These are phyloP conservation scores for Zaprionus bogoriensis DNA, from an alignment of 2,888 invertebrate genomes.

Conservation along the genomic window DNA sequence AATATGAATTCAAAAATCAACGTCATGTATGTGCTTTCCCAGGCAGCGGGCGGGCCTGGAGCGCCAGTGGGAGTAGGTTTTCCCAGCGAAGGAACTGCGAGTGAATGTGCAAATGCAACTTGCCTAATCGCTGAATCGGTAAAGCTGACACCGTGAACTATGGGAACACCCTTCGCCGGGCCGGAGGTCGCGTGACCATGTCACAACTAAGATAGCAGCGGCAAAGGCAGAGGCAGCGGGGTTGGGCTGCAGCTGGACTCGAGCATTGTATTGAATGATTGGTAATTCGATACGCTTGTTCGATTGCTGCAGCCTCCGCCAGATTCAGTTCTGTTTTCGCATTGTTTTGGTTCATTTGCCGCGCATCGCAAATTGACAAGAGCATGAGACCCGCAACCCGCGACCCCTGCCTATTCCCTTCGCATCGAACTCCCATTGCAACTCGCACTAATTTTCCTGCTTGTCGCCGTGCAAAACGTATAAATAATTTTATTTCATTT, in stretches of 20 bases:
- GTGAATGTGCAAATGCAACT: conserved; percentile 40
- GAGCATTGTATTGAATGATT: conserved; percentile 69
- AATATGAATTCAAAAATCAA: conserved; percentile 55
- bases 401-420: background rate
- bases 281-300: conserved; percentile 79
- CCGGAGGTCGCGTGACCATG: conserved; percentile 59
- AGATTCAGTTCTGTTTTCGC: conserved; percentile 30
- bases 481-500: conserved; percentile 75
- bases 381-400: background rate
- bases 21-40: conserved; percentile 9
- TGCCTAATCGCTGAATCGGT: conserved; percentile 39
- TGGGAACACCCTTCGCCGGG: conserved; percentile 22
- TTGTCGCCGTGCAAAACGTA: conserved; percentile 71
- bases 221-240: conserved; percentile 58
- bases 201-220: too few relatives aligned
- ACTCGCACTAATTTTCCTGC: conserved; percentile 77
- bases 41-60: background rate
- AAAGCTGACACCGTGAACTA: conserved; percentile 59
- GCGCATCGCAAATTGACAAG: conserved; percentile 73
- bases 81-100: conserved; percentile 11
- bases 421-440: conserved; percentile 21
- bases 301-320: conserved; percentile 43
- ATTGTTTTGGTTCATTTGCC: conserved; percentile 75
- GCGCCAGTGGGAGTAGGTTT: background rate
- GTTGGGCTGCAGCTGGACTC: conserved; percentile 57